Evolutionary conservation across 1,140 invertebrate genomes (phyloP).

Genomic region (Cyclargus thomasi): DNA sequence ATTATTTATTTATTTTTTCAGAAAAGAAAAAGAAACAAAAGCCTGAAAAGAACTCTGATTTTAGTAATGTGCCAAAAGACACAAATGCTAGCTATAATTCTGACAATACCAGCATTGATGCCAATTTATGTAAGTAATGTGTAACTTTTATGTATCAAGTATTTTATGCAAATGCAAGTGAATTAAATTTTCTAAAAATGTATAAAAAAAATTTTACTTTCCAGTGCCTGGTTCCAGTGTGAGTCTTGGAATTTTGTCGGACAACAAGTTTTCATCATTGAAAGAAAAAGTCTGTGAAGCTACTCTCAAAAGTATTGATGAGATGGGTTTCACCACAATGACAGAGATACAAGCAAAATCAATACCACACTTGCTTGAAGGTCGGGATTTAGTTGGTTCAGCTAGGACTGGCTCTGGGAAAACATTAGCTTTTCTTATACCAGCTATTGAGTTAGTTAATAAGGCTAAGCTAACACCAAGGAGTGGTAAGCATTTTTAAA

Average conservation of each 20-base stretch:
- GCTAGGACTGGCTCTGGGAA: constrained; percentile 20
- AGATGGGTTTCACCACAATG: constrained; percentile 20
- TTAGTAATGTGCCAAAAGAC: not conserved
- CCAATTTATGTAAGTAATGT: not conserved
- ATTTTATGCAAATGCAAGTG: not conserved
- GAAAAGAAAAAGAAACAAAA: constrained; percentile 14
- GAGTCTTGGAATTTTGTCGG: constrained; percentile 4
- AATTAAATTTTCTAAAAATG: not conserved
- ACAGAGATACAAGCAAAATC: constrained; percentile 20
- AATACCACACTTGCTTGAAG: constrained; percentile 17
- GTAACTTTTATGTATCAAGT: not conserved
- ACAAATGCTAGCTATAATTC: not conserved
- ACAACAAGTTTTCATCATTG: constrained; percentile 18
- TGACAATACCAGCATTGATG: not conserved
- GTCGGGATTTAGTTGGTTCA: constrained; percentile 14
- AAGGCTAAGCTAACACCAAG: constrained; percentile 18
- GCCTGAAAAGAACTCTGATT: not conserved
- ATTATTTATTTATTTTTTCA: not conserved
- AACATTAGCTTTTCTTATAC: constrained; percentile 20
- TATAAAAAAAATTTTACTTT: not conserved
- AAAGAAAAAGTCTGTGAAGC: constrained; percentile 20
- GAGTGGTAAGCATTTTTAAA: constrained; percentile 76
- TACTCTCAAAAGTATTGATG: constrained; percentile 15
- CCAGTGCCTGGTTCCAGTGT: constrained; percentile 12
- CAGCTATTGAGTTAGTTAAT: constrained; percentile 18